These are phyloP conservation scores for Drosophila helvetica DNA, from an alignment of 2,888 invertebrate species.

Conservation along the genomic window DNA sequence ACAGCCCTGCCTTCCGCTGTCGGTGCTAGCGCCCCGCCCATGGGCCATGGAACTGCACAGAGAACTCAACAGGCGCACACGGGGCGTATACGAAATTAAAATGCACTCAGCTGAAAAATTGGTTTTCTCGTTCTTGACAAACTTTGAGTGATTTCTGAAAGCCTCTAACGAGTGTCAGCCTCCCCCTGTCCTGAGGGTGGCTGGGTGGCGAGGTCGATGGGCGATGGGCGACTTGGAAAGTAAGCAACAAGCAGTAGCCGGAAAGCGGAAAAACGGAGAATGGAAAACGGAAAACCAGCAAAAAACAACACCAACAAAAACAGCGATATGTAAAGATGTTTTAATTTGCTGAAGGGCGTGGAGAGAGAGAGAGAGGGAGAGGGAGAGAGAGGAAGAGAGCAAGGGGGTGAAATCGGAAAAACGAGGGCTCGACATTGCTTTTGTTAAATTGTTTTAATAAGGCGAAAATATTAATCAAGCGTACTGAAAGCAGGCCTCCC, in stretches of 20 bases:
- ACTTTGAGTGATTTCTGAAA: conserved; percentile 77
- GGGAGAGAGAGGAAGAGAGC: not conserved
- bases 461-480: conserved; percentile 64
- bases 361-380: conserved; percentile 12
- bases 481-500: conserved; percentile 27
- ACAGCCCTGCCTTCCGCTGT: conserved; percentile 12
- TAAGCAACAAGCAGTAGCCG: conserved; percentile 52
- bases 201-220: not conserved
- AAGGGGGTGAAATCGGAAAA: conserved; percentile 18
- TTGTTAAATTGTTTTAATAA: conserved; percentile 54
- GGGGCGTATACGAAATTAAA: conserved; percentile 82
- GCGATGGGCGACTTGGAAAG: conserved; percentile 16
- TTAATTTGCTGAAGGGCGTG: conserved; percentile 46
- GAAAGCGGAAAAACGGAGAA: not conserved
- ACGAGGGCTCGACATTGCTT: conserved; percentile 35
- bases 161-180: conserved; percentile 61
- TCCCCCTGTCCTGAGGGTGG: conserved; percentile 2
- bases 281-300: conserved; percentile 12
- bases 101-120: conserved; percentile 84
- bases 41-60: conserved; percentile 36
- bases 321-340: conserved; percentile 33
- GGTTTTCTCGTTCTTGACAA: conserved; percentile 80
- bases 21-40: conserved; percentile 22
- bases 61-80: conserved; percentile 56
- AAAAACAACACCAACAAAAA: conserved; percentile 32